A percentile compares a stretch with the other conserved stretches of the same genome.
These are phyloP conservation scores for Carcinoscorpius rotundicauda DNA, from an alignment of 1,140 invertebrate species.

Conservation along the genomic window DNA sequence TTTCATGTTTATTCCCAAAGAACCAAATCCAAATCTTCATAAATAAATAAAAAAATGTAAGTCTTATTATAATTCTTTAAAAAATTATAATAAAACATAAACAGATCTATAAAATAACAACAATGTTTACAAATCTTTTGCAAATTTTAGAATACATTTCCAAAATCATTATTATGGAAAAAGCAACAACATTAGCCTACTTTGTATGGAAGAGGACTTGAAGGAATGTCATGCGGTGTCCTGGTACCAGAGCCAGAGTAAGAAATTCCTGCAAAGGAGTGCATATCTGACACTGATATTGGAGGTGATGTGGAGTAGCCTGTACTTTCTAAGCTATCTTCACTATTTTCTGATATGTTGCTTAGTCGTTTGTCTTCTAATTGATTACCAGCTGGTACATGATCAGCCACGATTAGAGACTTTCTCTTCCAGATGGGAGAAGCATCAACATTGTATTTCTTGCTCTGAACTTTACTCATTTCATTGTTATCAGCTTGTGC, in stretches of 20 bases:
- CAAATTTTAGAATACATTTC: too few species aligned
- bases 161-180: too few species aligned
- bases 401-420: conserved; percentile 33
- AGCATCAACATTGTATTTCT: conserved; percentile 23
- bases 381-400: conserved; percentile 20
- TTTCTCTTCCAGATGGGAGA: conserved; percentile 54
- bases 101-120: too few species aligned
- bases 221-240: conserved; percentile 16
- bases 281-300: neutral
- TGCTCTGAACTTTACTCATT: too few species aligned
- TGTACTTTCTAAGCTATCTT: conserved; percentile 33
- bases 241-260: conserved; percentile 6
- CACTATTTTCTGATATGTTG: conserved; percentile 41
- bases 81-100: too few species aligned
- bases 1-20: too few species aligned
- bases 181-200: too few species aligned
- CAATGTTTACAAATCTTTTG: too few species aligned
- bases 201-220: conserved; percentile 2
- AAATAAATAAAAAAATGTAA: too few species aligned
- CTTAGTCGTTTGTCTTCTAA: conserved; percentile 38
- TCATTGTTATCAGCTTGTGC: too few species aligned
- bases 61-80: too few species aligned
- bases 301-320: conserved; percentile 28
- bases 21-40: too few species aligned
- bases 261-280: neutral